Evolutionary conservation across 2,888 invertebrate species (phyloP), one percentile per base, ranked within the genome.

Genomic region (Mesoligia furuncula): DNA sequence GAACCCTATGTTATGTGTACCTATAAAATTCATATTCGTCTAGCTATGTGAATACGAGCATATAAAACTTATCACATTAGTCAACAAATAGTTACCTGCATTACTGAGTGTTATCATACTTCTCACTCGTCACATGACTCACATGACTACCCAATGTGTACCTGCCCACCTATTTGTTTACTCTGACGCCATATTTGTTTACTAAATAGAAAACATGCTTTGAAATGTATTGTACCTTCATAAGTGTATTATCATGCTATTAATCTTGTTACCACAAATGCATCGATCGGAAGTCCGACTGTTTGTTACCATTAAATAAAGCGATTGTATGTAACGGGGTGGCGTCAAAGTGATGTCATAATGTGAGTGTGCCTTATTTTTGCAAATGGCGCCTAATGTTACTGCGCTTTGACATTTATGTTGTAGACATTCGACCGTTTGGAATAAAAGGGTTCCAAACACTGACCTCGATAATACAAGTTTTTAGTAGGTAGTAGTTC

Each of bases 131-230:
- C 59, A 81, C 42, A 75, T 45, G 39, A 66, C n/a, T 62, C 59
- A 81, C 42, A 75, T 45, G 39, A 66, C n/a, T 42, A 51, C 54
- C 48, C 24, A 64, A 45, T 80, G 77, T 77, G 68, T 59, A 59
- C 48, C 17, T 17, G 20, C 8, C 17, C 27, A 57, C n/a, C 67
- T 42, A 48, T 51, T 57, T 76, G 77, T 82, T 77, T 68, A 65
- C 48, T 27, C 36, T 77, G 57, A 77, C 24, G 48, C 64, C 42
- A 64, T 69, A 62, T 77, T 65, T 82, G 77, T 83, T 77, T 65
- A 77, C 54, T 31, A 67, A 81, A 61, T 59, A 66, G 27, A 11
- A 45, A 75, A 75, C 51, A 61, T 65, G 39, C 39, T 59, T 51
- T 61, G n/a, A 36, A 81, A 42, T 17, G 39, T 42, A 42, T 81